Percentiles rank a stretch among this genome's conserved stretches.
Evolutionary conservation across 2,888 invertebrate species (phyloP).

Genomic region (Pyrrhia umbra): DNA sequence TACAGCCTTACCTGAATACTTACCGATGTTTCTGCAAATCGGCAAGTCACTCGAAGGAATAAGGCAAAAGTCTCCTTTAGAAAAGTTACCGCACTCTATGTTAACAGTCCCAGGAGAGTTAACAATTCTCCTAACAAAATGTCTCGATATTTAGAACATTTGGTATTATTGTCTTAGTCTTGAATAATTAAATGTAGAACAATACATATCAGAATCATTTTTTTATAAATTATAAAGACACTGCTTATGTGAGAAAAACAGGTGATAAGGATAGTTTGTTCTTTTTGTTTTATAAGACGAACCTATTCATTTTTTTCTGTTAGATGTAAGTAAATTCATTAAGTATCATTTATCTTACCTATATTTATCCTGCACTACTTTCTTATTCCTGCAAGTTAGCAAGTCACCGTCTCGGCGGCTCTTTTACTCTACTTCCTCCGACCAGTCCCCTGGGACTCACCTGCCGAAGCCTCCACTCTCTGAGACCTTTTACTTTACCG

Average conservation of each 20-base stretch:
- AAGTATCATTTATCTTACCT: background rate
- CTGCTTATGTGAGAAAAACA: no score
- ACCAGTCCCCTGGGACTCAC: constrained; percentile 81
- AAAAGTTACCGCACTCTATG: constrained; percentile 35
- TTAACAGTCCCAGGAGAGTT: constrained; percentile 36
- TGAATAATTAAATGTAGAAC: no score
- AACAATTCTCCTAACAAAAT: constrained; percentile 4
- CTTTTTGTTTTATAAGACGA: no score
- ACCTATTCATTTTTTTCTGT: background rate
- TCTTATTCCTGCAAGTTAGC: constrained; percentile 64
- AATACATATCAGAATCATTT: no score
- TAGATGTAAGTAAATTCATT: background rate
- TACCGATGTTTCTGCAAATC: constrained; percentile 35
- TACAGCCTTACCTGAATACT: constrained; percentile 48
- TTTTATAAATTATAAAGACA: no score
- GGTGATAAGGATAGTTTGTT: no score
- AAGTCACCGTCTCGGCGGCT: constrained; percentile 78
- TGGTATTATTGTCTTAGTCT: background rate
- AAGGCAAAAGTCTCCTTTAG: constrained; percentile 38
- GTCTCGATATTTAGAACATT: background rate
- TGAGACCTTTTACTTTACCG: constrained; percentile 81
- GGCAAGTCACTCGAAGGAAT: constrained; percentile 43
- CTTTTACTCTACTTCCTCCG: constrained; percentile 66
- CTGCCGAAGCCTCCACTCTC: constrained; percentile 78
- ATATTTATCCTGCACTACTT: background rate